Conservation (phyloP, 2,888 invertebrate genomes). For the Cancer borealis region DNA sequence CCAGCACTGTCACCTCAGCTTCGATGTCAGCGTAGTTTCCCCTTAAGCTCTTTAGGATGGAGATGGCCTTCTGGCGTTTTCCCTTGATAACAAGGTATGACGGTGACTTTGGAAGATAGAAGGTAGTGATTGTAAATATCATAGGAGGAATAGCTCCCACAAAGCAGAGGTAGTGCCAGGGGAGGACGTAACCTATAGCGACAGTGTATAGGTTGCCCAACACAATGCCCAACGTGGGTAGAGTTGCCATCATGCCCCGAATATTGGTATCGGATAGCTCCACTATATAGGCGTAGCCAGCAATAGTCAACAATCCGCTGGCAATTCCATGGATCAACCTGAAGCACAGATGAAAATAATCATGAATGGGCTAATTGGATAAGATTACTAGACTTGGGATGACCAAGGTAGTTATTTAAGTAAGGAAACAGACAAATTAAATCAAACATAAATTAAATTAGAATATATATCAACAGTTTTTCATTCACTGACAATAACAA, state of each 20-base stretch:
- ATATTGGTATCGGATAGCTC: constrained; percentile 61
- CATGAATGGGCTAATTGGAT: not conserved
- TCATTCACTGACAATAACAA: not conserved
- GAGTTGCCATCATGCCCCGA: constrained; percentile 64
- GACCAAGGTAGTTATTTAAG: not conserved
- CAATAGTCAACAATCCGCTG: constrained; percentile 56
- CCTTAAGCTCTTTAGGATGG: constrained; percentile 47
- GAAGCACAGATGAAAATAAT: not conserved
- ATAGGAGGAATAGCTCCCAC: constrained; percentile 46
- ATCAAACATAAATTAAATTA: not conserved
- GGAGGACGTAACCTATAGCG: constrained; percentile 51
- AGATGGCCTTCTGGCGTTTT: constrained; percentile 49
- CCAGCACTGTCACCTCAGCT: constrained; percentile 58
- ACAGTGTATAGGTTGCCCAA: constrained; percentile 68
- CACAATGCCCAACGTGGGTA: constrained; percentile 68
- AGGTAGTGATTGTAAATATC: not conserved
- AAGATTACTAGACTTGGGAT: not conserved
- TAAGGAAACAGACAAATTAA: not conserved
- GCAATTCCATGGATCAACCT: constrained; percentile 63
- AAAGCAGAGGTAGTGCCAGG: constrained; percentile 64
- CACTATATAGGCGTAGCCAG: constrained; percentile 67
- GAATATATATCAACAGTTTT: not conserved
- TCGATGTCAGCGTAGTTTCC: constrained; percentile 63
- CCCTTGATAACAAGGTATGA: constrained; percentile 62
- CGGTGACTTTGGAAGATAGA: constrained; percentile 62